Base-by-base conservation (phyloP, 2,797 vertebrate genomes). In the Enteromius unitaeniatus region DNA sequence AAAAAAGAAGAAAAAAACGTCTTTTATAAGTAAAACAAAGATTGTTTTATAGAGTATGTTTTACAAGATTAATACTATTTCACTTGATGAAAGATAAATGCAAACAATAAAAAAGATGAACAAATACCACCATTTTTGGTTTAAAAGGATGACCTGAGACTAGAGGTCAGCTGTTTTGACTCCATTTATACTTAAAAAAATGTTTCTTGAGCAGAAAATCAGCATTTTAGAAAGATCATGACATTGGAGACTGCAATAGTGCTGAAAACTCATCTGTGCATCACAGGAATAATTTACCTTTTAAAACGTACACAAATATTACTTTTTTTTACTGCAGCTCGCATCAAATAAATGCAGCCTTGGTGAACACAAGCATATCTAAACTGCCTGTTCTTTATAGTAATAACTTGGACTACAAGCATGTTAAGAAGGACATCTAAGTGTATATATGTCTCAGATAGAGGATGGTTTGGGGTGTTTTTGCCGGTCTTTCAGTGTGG, bases 401-500 rank as follows among this genome's bases (percentile, higher is more conserved):
- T 65, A 42, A 78, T 78, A 28, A 62, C 17, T 28, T 49, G 17
- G 74, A 21, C n/a, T 8, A 65, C 49, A 21, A 34, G 6, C 26
- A 15, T 64, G 26, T 3, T 15, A 62, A 28, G 34, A 28, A 23
- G 8, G 8, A 14, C 23, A 28, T 60, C 10, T 55, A 60, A n/a
- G 11, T 34, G 26, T 31, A 31, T 9, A 58, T 9, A 40, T 6
- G 23, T 58, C 65, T 45, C 9, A 28, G 17, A 73, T 34, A 60
- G 40, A 34, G 4, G 53, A 62, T 14, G 34, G 23, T 81, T 81
- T 53, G 13, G 49, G 79, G 80, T 51, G 70, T 42, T 84, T 83
- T 23, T 78, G 40, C 67, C 64, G 79, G 70, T 51, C 51, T 82
- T 72, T 53, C 47, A 4, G 68, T 79, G 77, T 79, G 68, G 68